Base-by-base conservation (phyloP, 2,113 vertebrate genomes). In the Illadopsis cleaveri region DNA sequence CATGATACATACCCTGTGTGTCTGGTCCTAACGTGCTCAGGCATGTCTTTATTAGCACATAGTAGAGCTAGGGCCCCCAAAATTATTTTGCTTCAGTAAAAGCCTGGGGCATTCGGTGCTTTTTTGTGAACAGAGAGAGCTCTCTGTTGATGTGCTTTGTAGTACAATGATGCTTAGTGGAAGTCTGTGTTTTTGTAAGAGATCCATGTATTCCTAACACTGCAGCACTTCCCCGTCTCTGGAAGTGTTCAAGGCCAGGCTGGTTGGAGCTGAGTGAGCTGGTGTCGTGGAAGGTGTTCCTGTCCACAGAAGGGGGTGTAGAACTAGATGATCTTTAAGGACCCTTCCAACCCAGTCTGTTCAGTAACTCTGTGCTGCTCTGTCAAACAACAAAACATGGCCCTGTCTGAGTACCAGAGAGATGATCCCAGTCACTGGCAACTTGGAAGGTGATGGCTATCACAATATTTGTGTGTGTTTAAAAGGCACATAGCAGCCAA, bases 391-490 rank as follows among this genome's bases (percentile, higher is more conserved):
- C 28, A 47, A 18, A 62, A 54, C 4, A 0, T 35, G 27, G 40
- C 22, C 11, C 51, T 64, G 10, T 71, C 10, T n/a, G 33, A 57
- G 27, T 31, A 62, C 53, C 25, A 66, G 51, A 64, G 60, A 31
- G 40, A 27, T 70, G 45, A 64, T 73, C 33, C 35, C 9, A 21
- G 50, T 58, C 33, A 5, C 42, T 66, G 28, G 20, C 30, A 76
- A 0, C 20, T 19, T 50, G 38, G 18, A 3, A 2, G 16, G 33
- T 61, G 31, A 33, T 51, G 0, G 8, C 25, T 53, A 0, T 78
- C 35, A 31, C 10, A n/a, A 0, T 37, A 25, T 13, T 16, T 14
- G 14, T 24, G 28, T 69, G 21, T 44, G 8, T 44, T 84, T 33
- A 14, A 44, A 82, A 57, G 30, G 15, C 33, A n/a, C 10, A 24